Evolutionary conservation across 2,888 invertebrate species (phyloP).

Genomic region (Temnothorax rugatulus): DNA sequence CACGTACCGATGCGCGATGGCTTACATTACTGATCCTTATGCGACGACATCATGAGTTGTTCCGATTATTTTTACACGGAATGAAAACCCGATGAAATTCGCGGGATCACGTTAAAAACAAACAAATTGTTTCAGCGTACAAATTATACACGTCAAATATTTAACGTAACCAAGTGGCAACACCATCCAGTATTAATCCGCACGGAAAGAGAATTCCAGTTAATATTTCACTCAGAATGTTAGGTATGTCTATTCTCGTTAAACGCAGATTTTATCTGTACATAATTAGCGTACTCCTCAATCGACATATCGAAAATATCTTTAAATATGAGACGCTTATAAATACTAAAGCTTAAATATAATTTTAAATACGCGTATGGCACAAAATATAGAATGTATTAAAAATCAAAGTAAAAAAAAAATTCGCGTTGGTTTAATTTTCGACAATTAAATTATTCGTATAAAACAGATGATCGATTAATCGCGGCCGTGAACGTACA

Average conservation of each 20-base stretch:
- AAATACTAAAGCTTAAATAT: conserved; percentile 14
- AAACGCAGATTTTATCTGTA: background rate
- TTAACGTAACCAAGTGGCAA: background rate
- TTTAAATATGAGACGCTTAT: background rate
- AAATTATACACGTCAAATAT: conserved; percentile 10
- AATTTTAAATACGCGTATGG: background rate
- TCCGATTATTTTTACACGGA: conserved; percentile 30
- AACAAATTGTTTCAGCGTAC: conserved; percentile 22
- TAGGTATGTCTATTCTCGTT: background rate
- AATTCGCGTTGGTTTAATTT: background rate
- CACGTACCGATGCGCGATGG: background rate
- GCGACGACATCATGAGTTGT: background rate
- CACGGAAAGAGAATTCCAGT: conserved; percentile 15
- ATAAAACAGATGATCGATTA: conserved; percentile 56
- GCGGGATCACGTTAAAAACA: conserved; percentile 14
- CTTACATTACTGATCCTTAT: background rate
- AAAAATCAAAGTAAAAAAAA: too few species aligned
- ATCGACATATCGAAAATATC: background rate
- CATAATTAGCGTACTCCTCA: background rate
- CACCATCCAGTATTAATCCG: conserved; percentile 20
- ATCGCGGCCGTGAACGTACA: conserved; percentile 5
- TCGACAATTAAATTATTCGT: conserved; percentile 16
- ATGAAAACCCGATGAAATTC: conserved; percentile 25
- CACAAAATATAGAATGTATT: conserved; percentile 13
- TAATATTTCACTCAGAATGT: background rate